These are phyloP conservation scores for Mellivora capensis DNA, from an alignment of 2,113 vertebrate species.

Conservation along the genomic window DNA sequence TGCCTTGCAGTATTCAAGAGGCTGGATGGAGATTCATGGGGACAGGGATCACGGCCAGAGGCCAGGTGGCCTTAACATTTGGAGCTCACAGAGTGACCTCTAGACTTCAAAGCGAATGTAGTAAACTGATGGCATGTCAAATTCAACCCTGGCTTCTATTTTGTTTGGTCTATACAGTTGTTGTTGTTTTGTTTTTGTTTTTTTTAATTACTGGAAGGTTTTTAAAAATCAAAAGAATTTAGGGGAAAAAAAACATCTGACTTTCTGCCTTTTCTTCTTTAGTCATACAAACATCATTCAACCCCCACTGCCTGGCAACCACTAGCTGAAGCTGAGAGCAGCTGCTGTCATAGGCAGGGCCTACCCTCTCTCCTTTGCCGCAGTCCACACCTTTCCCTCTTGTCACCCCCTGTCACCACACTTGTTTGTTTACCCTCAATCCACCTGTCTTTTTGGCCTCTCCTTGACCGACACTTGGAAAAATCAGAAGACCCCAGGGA, in stretches of 20 bases:
- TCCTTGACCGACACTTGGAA: background rate
- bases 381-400: background rate
- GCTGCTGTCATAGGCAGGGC: background rate
- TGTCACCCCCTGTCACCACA: background rate
- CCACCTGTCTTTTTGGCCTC: background rate
- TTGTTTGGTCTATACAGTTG: background rate
- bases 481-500: background rate
- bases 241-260: background rate
- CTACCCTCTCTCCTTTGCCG: background rate
- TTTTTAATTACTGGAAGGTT: background rate
- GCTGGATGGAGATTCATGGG: background rate
- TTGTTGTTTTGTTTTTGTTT: no score
- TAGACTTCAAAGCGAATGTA: slow-evolving; percentile 19
- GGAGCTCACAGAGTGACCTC: background rate
- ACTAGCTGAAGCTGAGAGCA: background rate
- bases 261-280: slow-evolving; percentile 27
- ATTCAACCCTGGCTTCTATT: background rate
- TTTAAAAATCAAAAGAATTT: background rate
- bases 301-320: background rate
- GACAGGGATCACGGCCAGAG: background rate
- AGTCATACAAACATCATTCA: background rate
- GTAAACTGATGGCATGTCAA: background rate
- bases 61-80: background rate
- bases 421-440: background rate
- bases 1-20: background rate